These are phyloP conservation scores for Erethizon dorsatum DNA, from an alignment of 2,797 vertebrate species.

Conservation along the genomic window DNA sequence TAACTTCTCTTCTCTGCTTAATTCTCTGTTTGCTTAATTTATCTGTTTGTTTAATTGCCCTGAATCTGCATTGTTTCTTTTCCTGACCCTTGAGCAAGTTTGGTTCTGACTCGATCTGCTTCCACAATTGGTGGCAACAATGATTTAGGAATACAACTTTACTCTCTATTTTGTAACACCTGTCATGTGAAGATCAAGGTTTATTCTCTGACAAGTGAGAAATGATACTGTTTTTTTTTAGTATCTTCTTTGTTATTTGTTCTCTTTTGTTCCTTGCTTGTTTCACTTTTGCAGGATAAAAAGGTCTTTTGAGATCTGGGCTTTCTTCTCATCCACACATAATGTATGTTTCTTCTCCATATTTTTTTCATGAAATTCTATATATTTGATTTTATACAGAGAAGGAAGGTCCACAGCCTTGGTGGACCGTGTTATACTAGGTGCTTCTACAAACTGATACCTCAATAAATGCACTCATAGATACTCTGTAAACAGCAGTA, in stretches of 20 bases:
- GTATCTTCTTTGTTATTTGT: background rate
- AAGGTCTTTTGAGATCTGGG: background rate
- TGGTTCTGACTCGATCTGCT: background rate
- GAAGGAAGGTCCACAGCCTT: background rate
- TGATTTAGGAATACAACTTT: background rate
- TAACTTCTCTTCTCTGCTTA: background rate
- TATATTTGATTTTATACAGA: background rate
- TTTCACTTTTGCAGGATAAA: background rate
- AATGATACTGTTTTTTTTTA: background rate
- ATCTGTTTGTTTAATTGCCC: background rate
- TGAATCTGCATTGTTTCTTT: background rate
- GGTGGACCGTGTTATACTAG: background rate
- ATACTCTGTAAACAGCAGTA: background rate
- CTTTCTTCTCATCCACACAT: background rate
- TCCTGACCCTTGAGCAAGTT: background rate
- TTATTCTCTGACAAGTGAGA: background rate
- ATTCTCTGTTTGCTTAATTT: background rate
- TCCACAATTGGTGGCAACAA: background rate
- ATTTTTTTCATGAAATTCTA: background rate
- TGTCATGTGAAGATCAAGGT: background rate
- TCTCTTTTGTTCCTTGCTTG: background rate
- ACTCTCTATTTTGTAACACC: background rate
- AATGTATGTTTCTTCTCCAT: background rate
- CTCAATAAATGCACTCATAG: background rate
- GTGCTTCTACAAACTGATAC: background rate